Base-by-base conservation (phyloP, 2,113 vertebrate genomes). In the Bucco capensis region DNA sequence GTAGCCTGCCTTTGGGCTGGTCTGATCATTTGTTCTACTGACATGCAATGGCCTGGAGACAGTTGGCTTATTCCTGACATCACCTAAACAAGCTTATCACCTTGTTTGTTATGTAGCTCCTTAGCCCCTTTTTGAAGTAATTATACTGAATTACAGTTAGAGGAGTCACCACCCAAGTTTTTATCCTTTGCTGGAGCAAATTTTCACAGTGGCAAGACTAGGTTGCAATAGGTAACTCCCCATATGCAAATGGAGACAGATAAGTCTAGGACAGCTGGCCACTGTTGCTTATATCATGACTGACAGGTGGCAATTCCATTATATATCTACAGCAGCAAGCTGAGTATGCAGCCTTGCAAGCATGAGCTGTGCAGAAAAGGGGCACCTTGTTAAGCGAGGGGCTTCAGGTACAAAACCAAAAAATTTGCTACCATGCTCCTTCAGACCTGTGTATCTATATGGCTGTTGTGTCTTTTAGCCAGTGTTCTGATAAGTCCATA, bases 261-360 rank as follows among this genome's bases (percentile, higher is more conserved):
- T 51, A 31, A 33, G 44, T 51, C 33, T 12, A 10, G 37, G 37
- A 46, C 37, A 67, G 65, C 15, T 57, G 65, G 22, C 53, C 37
- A 22, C 47, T 62, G 21, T 24, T 4, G 0, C 19, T 25, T 28
- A 1, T 57, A 30, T 51, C 44, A 30, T 12, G 37, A 25, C 3
- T n/a, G 21, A 25, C 9, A n/a, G 17, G 19, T 12, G 12, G 12
- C 13, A 7, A 47, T 35, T 57, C 14, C 13, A 19, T 66, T 46
- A 27, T 31, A 57, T 24, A 31, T 37, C 19, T 28, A 22, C 30
- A 69, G 31, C 44, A 61, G 46, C 51, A 37, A 25, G 15, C 31
- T 40, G 31, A 49, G 13, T 17, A 37, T 0, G 1, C 40, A 49
- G 38, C n/a, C 33, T 57, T 0, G 1, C 5, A 81, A 42, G 14